These are phyloP conservation scores for Arremon aurantiirostris DNA, from an alignment of 2,797 vertebrate genomes.

Conservation along the genomic window DNA sequence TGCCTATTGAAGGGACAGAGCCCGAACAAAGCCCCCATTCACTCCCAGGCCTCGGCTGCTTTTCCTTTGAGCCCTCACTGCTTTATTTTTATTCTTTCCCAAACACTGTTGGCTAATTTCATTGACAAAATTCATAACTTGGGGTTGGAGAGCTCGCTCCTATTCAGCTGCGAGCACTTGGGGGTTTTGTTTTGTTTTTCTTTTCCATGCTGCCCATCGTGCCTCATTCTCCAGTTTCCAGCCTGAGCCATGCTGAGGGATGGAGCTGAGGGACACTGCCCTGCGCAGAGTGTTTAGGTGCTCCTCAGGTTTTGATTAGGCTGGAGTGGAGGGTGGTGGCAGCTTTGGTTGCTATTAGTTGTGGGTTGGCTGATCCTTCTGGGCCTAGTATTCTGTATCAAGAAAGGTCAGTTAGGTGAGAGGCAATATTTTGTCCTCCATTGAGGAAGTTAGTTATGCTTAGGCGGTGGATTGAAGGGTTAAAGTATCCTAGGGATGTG, in stretches of 20 bases:
- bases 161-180: conserved; percentile 18
- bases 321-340: no score
- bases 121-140: conserved; percentile 72
- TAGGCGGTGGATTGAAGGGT: no score
- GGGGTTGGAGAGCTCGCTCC: conserved; percentile 35
- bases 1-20: conserved; percentile 8
- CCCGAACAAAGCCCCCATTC: conserved; percentile 55
- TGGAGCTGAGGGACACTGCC: background rate
- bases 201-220: background rate
- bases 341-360: no score
- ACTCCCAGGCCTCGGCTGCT: background rate
- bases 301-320: background rate
- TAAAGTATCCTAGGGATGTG: no score
- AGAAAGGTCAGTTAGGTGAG: no score
- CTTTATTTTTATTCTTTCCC: conserved; percentile 63
- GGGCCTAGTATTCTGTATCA: no score
- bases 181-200: background rate
- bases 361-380: no score
- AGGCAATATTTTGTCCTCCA: no score
- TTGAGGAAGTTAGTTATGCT: no score
- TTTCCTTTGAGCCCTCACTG: conserved; percentile 33
- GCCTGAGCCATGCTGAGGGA: background rate
- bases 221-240: background rate
- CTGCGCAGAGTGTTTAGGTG: background rate
- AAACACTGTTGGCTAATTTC: conserved; percentile 65